Percentiles rank a stretch among this genome's conserved stretches.
Evolutionary conservation across 2,113 vertebrate species (phyloP).

Genomic region (Platysteira castanea): DNA sequence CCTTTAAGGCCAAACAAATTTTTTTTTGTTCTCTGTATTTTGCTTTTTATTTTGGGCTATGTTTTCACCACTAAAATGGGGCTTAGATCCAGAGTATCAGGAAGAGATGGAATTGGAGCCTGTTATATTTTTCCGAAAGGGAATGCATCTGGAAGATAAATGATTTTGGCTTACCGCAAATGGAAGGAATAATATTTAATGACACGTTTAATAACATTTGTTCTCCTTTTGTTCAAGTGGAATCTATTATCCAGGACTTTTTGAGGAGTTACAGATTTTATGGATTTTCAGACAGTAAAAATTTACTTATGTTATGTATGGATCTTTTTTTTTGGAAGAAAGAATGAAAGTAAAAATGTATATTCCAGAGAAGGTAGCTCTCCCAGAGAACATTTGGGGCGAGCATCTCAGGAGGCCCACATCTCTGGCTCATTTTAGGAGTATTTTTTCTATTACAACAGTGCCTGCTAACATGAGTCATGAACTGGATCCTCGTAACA

Average conservation of each 20-base stretch:
- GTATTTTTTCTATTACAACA: background rate
- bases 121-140: background rate
- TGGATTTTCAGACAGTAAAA: background rate
- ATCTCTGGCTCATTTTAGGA: background rate
- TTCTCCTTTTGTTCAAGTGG: background rate
- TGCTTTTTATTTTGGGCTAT: background rate
- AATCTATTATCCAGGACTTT: background rate
- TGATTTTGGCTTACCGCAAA: background rate
- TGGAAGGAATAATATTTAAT: background rate
- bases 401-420: background rate
- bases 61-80: background rate
- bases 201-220: background rate
- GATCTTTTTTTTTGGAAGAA: background rate
- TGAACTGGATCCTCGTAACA: background rate
- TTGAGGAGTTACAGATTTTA: background rate
- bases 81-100: background rate
- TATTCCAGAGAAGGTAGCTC: background rate
- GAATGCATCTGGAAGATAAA: background rate
- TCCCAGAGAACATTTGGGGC: background rate
- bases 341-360: background rate
- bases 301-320: accelerated
- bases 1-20: background rate
- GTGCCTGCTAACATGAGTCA: background rate
- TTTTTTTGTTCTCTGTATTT: background rate
- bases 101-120: background rate